Base-by-base conservation (phyloP, 2,113 vertebrate genomes). In the Jacana jacana region DNA sequence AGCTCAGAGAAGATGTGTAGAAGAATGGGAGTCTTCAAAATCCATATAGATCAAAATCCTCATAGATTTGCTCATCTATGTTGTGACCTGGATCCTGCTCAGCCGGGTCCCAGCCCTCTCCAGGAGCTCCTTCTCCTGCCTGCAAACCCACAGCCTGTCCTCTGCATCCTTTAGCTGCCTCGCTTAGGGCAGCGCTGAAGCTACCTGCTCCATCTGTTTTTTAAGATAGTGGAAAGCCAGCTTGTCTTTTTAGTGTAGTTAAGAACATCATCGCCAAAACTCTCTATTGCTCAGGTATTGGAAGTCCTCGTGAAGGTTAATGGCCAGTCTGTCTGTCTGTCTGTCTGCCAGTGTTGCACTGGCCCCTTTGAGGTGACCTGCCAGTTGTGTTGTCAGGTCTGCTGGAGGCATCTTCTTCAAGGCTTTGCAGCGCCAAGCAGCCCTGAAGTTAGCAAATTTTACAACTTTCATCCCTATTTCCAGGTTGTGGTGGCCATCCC, bases 221-320 rank as follows among this genome's bases (percentile, higher is more conserved):
- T 46, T 17, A 44, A 33, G 27, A 28, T 24, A 49, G 30, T 12
- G 25, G 24, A 71, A 78, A 76, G 16, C 18, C 78, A 24, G 3
- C 35, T 84, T 44, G 72, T 69, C 22, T 13, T 87, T 86, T 89
- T 30, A 51, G 20, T 1, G 1, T 35, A 7, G 40, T 48, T 81
- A 23, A 71, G 5, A 58, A 66, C 17, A 49, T 1, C 37, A 68
- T 1, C 42, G 73, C 48, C 31, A 82, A 64, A 89, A 64, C 22
- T 42, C 52, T 23, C n/a, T 42, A 0, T 9, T 48, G 28, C 23
- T 57, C 79, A 58, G n/a, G 9, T 23, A 13, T 4, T 66, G 7
- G 13, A n/a, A 52, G 13, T 31, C 33, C 31, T 72, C 0, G 0
- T 35, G 14, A 3, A 55, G 40, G 20, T 27, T 4, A 48, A 52